Evolutionary conservation across 1,140 invertebrate genomes (phyloP).

Genomic region (Ceratina australensis): DNA sequence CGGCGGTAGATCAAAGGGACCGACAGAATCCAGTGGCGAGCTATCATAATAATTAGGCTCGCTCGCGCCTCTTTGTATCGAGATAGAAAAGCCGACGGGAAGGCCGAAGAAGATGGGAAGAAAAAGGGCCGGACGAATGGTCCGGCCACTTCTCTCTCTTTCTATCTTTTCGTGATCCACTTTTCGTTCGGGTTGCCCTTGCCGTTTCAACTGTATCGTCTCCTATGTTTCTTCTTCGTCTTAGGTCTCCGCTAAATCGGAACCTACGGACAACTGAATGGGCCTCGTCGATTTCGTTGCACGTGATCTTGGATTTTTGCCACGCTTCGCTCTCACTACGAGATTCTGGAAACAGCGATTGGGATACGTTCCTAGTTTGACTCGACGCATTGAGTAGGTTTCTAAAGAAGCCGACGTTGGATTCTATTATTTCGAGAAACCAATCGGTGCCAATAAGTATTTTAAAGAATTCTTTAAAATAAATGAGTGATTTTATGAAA

Average conservation of each 20-base stretch:
- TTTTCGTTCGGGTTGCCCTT: not conserved
- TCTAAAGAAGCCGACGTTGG: too few species aligned
- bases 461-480: too few species aligned
- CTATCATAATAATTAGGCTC: slow-evolving; percentile 80
- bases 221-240: not conserved
- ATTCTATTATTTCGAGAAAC: too few species aligned
- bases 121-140: slow-evolving; percentile 55
- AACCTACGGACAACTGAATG: slow-evolving; percentile 73
- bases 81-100: slow-evolving; percentile 76
- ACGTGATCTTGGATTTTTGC: not conserved
- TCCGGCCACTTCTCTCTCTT: slow-evolving; percentile 11
- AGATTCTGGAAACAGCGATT: not conserved
- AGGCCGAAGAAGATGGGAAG: slow-evolving; percentile 56
- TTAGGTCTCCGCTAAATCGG: slow-evolving; percentile 67
- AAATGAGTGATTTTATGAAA: too few species aligned
- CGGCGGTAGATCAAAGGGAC: slow-evolving; percentile 77
- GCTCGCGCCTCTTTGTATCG: slow-evolving; percentile 79
- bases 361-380: too few species aligned
- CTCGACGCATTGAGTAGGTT: too few species aligned
- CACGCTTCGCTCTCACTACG: not conserved
- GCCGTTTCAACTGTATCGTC: not conserved
- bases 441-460: too few species aligned
- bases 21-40: slow-evolving; percentile 79
- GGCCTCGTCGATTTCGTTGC: slow-evolving; percentile 71
- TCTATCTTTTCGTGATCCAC: not conserved